Evolutionary conservation across 2,797 vertebrate genomes (phyloP).

Genomic region (Brachyrhaphis roseni): DNA sequence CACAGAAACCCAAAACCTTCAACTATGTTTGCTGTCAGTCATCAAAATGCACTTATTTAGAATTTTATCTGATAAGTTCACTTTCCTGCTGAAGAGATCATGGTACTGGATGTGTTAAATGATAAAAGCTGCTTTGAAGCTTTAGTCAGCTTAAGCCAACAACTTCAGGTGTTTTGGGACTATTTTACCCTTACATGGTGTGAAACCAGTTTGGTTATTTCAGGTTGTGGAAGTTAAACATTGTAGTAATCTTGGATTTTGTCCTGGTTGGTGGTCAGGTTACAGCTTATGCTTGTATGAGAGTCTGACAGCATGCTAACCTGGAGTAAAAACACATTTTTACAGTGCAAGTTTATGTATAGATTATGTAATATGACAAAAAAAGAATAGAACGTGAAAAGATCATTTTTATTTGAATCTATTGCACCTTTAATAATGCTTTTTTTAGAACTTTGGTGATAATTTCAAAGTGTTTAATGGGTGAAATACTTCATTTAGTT

Average conservation of each 20-base stretch:
- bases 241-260: neutral
- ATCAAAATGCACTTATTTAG: constrained; percentile 38
- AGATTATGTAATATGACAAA: neutral
- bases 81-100: constrained; percentile 9
- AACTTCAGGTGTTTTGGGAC: neutral
- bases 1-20: constrained; percentile 27
- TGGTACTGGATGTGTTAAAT: constrained; percentile 18
- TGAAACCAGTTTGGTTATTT: neutral
- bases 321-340: neutral
- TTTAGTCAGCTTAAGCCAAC: neutral
- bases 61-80: constrained; percentile 6
- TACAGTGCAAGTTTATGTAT: neutral
- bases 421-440: neutral
- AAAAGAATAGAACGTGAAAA: neutral
- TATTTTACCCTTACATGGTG: neutral
- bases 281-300: neutral
- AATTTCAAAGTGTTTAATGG: neutral
- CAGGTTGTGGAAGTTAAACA: neutral
- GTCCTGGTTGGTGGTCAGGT: neutral
- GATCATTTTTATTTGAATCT: no score
- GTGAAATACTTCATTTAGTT: neutral
- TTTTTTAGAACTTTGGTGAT: neutral
- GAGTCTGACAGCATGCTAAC: neutral
- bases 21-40: constrained; percentile 40
- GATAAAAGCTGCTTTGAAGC: neutral